Base-by-base conservation (phyloP, 2,888 invertebrate species). In the Hydrotaea diabolus region DNA sequence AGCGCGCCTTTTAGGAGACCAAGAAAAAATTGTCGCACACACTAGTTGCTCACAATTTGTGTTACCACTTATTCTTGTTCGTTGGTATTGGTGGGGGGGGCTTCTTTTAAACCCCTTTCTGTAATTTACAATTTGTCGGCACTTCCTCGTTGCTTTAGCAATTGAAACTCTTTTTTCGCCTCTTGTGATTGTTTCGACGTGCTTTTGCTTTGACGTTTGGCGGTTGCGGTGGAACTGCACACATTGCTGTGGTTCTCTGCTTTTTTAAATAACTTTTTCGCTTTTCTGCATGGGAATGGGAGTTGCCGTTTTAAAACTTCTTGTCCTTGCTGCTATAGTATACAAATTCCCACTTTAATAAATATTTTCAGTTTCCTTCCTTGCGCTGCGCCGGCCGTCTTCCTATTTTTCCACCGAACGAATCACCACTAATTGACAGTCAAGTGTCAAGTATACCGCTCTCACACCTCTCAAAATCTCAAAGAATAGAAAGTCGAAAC, bases 31-130 rank as follows among this genome's bases (percentile, higher is more conserved):
- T 81, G 83, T 85, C 74, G 79, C 75, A 82, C 79, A 82, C 85
- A 86, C 85, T 66, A 81, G 85, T 86, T 86, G n/a, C n/a, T n/a
- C n/a, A 66, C 66, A 31, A n/a, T 62, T 62, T 59, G 1, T 17
- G 43, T 36, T 5, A 17, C 43, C n/a, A 19, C 43, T 43, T 31
- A 13, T 64, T 17, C 57, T 57, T 23, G 11, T 5, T 21, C 2
- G 43, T 66, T 66, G 15, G 11, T 23, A 5, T 3, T 3, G n/a
- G n/a, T n/a, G n/a, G n/a, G n/a, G n/a, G n/a, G n/a, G n/a, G n/a
- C n/a, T n/a, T n/a, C n/a, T n/a, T n/a, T n/a, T n/a, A n/a, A n/a
- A n/a, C n/a, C n/a, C n/a, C n/a, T n/a, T n/a, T n/a, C n/a, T n/a
- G n/a, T n/a, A n/a, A n/a, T n/a, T n/a, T n/a, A n/a, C n/a, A n/a